Conservation (phyloP, 1,140 invertebrate species). For the Arctopsyche grandis region DNA sequence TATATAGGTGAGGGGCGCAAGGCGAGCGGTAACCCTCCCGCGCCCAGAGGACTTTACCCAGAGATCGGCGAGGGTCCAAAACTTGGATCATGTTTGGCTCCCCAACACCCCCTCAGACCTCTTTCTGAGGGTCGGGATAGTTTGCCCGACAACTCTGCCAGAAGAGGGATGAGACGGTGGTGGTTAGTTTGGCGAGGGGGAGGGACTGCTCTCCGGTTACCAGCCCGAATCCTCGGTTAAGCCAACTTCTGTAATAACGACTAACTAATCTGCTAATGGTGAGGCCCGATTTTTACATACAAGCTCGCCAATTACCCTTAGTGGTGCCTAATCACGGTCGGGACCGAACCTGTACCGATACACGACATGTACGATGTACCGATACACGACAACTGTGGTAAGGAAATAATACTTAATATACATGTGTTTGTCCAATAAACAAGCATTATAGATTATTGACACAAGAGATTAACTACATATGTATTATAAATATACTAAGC, state of each 20-base stretch:
- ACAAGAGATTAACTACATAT: too few relatives aligned
- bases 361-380: not conserved
- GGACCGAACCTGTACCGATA: not conserved
- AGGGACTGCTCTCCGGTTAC: constrained; percentile 25
- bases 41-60: constrained; percentile 17
- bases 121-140: constrained; percentile 35
- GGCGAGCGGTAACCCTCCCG: constrained; percentile 18
- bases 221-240: constrained; percentile 32
- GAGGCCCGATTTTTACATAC: constrained; percentile 37
- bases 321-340: not conserved
- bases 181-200: not conserved
- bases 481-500: too few relatives aligned
- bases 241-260: constrained; percentile 39
- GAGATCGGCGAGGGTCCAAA: constrained; percentile 21
- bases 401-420: too few relatives aligned
- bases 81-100: constrained; percentile 44
- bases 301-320: constrained; percentile 2
- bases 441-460: too few relatives aligned
- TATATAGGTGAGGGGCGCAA: constrained; percentile 44
- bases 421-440: too few relatives aligned
- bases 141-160: constrained; percentile 40
- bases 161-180: not conserved
- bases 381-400: too few relatives aligned
- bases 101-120: not conserved
- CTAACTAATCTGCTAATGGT: constrained; percentile 42